Evolutionary conservation across 2,797 vertebrate genomes (phyloP), one percentile per base, ranked within the genome.

Genomic region (Sternarchorhynchus goeldii): DNA sequence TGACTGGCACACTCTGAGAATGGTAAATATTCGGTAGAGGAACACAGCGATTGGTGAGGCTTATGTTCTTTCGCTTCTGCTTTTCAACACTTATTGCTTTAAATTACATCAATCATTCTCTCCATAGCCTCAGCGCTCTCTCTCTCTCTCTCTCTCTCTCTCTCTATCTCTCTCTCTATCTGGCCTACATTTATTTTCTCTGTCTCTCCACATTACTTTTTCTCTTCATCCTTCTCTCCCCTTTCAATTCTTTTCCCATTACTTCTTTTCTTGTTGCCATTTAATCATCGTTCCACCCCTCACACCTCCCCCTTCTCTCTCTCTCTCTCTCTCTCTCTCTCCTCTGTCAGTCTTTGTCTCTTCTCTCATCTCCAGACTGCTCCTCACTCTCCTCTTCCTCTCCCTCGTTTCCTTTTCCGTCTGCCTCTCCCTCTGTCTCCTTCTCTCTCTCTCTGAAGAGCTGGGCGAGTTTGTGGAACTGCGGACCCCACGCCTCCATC

Each of bases 401-500:
- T 41, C 75, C 81, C 1, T 74, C 39, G 5, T 45, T 77, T 73
- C 72, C 56, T 58, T 59, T 73, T 73, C 66, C 32, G 6, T 18
- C 83, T 59, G 65, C 83, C 66, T 83, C 87, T 68, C 66, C 68
- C 6, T 87, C 86, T 0, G 62, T 82, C 6, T 87, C 86, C 0
- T 66, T 82, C 2, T 85, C 91, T 63, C 88, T 89, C 39, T 91
- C 93, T 83, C 92, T 93, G n/a, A 95, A 97, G 60, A 97, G 92
- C 86, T 96, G 95, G 0, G 95, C 94, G 84, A 96, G 89, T 81
- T 94, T 95, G 31, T 91, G 92, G 82, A 97, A 97, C 83, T 91
- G 94, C 0, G 95, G 95, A 0, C 96, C 95, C 95, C 95, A 96
- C 76, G 96, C 94, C n/a, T 96, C 95, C 85, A 94, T 84, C 69